Evolutionary conservation across 2,797 vertebrate genomes (phyloP), one percentile per base, ranked within the genome.

Genomic region (Epinephelus malabaricus): DNA sequence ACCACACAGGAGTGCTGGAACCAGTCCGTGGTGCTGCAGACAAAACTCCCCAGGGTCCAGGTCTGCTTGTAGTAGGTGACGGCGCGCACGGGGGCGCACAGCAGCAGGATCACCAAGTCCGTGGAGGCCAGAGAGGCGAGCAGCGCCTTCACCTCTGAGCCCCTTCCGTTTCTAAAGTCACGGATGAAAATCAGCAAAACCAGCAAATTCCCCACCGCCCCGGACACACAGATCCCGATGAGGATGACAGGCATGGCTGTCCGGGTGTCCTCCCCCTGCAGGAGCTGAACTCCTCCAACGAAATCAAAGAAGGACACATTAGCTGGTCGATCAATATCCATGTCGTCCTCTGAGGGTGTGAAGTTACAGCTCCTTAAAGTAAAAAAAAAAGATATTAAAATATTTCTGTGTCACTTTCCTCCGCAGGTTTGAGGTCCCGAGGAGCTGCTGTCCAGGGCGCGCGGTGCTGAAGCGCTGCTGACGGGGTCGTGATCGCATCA

Each of bases 21-120:
- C 96, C 96, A 97, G 78, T 96, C 96, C 8, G 95, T 63, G 27
- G 95, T 95, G 78, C 88, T 92, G 89, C 96, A 97, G 1, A 93
- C 81, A 18, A 95, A 91, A 3, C 81, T 73, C 3, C 96, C 96
- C 18, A 96, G 68, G 6, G 92, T 92, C 96, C 96, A 96, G 10
- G 90, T 91, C 75, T 93, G 94, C 38, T 77, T 92, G 91, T 95
- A 94, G 89, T 93, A 95, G 70, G 95, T 95, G 79, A 95, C 55
- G 1, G 94, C 91, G 50, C 95, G 95, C 51, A 94, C 88, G 0
- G 95, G 96, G 1, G 92, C 91, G 81, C 96, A 96, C 86, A 95
- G 85, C 1, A 95, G 9, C 55, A 95, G 74, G 51, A 97, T 88
- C 55, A 90, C 50, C 89, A 96, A 54, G 88, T 97, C 96, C 4